phyloP scores from a whole-genome alignment of 2,797 vertebrate genomes.

The Mareca strepera region DNA sequence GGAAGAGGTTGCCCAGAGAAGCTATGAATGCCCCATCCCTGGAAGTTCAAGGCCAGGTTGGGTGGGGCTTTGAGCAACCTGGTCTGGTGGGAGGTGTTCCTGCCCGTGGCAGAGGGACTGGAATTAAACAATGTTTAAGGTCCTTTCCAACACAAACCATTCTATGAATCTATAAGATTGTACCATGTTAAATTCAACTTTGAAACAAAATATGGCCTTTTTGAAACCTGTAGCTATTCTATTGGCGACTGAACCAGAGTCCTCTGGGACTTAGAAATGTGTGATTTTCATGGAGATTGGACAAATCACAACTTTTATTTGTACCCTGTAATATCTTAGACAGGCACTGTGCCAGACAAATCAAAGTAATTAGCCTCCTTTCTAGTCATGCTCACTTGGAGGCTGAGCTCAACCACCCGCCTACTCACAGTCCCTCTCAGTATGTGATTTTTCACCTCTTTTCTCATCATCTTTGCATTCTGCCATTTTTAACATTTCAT shows the following conservation, averaged over 20 bases:
- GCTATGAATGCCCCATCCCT: not conserved
- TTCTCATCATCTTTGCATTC: not conserved
- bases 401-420: not conserved
- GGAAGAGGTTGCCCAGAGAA: not conserved
- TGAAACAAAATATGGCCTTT: not conserved
- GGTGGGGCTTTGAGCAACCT: not conserved
- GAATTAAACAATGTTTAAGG: not conserved
- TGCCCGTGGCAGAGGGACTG: not conserved
- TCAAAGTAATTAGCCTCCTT: not conserved
- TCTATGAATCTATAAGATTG: not conserved
- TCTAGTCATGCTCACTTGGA: constrained; percentile 1
- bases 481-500: not conserved
- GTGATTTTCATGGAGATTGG: not conserved
- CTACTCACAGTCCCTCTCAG: not conserved
- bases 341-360: not conserved
- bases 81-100: not conserved
- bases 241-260: not conserved
- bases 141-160: not conserved
- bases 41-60: not conserved
- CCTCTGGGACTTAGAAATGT: not conserved
- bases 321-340: not conserved
- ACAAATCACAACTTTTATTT: not conserved
- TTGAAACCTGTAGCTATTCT: not conserved
- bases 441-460: constrained; percentile 2
- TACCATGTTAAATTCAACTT: not conserved